Evolutionary conservation across 2,113 vertebrate species (phyloP), one percentile per base, ranked within the genome.

Genomic region (Periophthalmus modestus): DNA sequence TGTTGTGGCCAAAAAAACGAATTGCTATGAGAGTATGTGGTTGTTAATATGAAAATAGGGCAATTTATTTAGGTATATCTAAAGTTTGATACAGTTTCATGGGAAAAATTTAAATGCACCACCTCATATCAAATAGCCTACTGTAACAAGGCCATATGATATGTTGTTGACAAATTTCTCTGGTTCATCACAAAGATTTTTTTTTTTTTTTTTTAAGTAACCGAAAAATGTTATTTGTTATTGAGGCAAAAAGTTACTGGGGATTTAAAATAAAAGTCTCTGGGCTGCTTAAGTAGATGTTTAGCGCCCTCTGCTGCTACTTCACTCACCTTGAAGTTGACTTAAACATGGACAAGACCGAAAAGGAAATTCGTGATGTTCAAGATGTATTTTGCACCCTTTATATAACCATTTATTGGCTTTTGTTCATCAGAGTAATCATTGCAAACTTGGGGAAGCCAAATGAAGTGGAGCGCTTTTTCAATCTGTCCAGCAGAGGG

Each of bases 251-350:
- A 58, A 24, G 5, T 15, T 28, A 14, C 10, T n/a, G 5, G 23
- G 13, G 13, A 59, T 13, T 23, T 58, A 24, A 14, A 59, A 59
- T 57, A 16, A 61, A 15, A 39, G 3, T n/a, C 14, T 9, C 15
- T 34, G 16, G 1, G 18, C 16, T 9, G 0, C 18, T 66, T 21
- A 33, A 61, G 62, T 21, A 33, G 61, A 14, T 33, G 24, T 62
- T 23, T 67, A 9, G 68, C 55, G 68, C 79, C 7, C 81, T 55
- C 86, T 85, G 68, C 67, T 71, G 86, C 36, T 50, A 33, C 1
- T 50, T 1, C 5, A 15, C 5, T 50, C 33, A 34, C 59, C 84
- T 58, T 74, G 66, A 13, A 50, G 39, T 43, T 43, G 39, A 69
- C 24, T 28, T 14, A 16, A 66, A 10, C 0, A 0, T 39, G 12